Evolutionary conservation across 30 jellyfish, hydroid and myxozoan species (phyloP).

Genomic region (Pelagia noctiluca): DNA sequence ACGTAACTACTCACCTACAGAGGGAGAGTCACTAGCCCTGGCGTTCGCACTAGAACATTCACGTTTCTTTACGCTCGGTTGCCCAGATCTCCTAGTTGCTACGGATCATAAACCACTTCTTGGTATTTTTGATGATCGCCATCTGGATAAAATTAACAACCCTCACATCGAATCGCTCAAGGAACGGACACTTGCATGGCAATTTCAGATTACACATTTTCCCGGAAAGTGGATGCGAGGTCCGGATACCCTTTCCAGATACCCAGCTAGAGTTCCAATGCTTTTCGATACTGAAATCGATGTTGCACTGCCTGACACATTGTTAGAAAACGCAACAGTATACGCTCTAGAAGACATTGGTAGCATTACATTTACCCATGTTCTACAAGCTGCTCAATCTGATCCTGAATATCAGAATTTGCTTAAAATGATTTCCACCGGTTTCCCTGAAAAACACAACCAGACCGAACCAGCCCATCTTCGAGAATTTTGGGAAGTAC

Average conservation of each 20-base stretch:
- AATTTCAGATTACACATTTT: neutral
- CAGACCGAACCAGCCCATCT: too few relatives aligned
- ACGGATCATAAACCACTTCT: constrained; percentile 45
- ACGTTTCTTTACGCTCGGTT: constrained; percentile 31
- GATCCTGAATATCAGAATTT: neutral
- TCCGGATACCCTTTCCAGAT: constrained; percentile 18
- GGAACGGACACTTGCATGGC: constrained; percentile 23
- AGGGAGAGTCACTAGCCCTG: constrained; percentile 67
- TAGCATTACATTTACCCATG: neutral
- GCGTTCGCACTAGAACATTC: constrained; percentile 54
- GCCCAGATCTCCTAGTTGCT: constrained; percentile 37
- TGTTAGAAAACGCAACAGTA: neutral
- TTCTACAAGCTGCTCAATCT: neutral
- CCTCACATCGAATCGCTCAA: neutral
- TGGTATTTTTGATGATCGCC: neutral
- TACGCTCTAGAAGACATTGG: constrained; percentile 49
- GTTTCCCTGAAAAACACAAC: neutral
- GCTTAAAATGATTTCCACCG: neutral
- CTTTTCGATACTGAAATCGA: too few relatives aligned
- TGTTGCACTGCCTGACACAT: too few relatives aligned
- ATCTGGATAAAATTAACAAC: neutral
- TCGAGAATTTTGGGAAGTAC: too few relatives aligned
- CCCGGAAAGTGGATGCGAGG: neutral
- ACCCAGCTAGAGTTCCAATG: constrained; percentile 16
- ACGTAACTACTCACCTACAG: constrained; percentile 55